Conservation (phyloP, 2,888 invertebrate genomes). For the Pammene aurita region DNA sequence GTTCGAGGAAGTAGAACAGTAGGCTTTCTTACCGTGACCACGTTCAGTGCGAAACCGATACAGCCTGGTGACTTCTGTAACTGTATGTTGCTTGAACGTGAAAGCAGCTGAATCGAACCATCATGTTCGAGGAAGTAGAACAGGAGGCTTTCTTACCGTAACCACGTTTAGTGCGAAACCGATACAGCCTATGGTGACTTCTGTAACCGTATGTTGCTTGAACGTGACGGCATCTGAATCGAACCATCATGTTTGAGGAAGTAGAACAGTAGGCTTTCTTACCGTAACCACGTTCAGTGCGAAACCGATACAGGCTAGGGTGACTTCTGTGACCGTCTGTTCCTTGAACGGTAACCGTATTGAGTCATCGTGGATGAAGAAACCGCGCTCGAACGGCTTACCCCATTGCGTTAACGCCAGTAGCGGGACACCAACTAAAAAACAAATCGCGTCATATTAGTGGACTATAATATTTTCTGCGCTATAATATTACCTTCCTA, state of each 20-base stretch:
- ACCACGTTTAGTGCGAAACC: no score
- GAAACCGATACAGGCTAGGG: constrained; percentile 88
- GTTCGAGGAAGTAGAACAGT: no score
- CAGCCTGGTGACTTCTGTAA: constrained; percentile 87
- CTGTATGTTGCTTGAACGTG: constrained; percentile 89
- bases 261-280: constrained; percentile 35
- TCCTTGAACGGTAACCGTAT: constrained; percentile 91
- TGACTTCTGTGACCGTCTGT: constrained; percentile 88
- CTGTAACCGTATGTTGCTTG: no score
- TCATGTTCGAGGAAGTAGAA: no score
- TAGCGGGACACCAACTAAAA: constrained; percentile 89
- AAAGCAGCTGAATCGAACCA: no score
- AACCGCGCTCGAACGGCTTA: constrained; percentile 90
- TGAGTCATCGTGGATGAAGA: constrained; percentile 94
- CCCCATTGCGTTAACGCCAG: constrained; percentile 86
- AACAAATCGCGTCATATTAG: constrained; percentile 1
- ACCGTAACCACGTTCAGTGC: constrained; percentile 67
- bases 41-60: constrained; percentile 83
- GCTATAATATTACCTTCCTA: no score
- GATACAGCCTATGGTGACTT: no score
- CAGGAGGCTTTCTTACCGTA: no score
- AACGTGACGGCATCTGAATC: no score
- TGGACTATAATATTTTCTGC: no score
- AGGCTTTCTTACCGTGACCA: constrained; percentile 56
- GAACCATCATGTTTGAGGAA: no score